These are phyloP conservation scores for Anguilla anguilla DNA, from an alignment of 2,797 vertebrate genomes.

Conservation along the genomic window DNA sequence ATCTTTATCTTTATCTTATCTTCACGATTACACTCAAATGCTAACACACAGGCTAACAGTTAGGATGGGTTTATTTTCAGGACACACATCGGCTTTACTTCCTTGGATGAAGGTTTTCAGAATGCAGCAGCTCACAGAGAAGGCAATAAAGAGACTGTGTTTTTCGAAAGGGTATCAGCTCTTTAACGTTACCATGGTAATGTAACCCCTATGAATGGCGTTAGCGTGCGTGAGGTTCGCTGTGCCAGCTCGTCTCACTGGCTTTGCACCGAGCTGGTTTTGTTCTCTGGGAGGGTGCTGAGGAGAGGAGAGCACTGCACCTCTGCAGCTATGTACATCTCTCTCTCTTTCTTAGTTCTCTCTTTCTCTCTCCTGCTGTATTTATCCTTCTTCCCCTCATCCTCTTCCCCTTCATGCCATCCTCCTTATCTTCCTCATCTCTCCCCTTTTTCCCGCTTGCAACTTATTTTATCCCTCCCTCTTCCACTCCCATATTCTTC, in stretches of 20 bases:
- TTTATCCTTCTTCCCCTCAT: too few relatives aligned
- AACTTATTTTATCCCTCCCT: too few relatives aligned
- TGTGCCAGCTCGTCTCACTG: conserved; percentile 1
- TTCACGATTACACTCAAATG: neutral
- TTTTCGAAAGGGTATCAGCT: conserved; percentile 2
- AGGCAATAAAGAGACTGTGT: conserved; percentile 4
- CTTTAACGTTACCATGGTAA: conserved; percentile 8
- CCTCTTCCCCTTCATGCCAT: too few relatives aligned
- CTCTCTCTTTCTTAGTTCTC: too few relatives aligned
- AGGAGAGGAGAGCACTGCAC: neutral
- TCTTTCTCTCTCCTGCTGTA: too few relatives aligned
- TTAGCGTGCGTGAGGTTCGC: neutral
- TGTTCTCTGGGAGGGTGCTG: neutral
- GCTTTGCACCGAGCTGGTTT: neutral
- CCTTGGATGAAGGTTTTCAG: neutral
- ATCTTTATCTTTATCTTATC: too few relatives aligned
- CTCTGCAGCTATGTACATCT: neutral
- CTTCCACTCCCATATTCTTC: too few relatives aligned
- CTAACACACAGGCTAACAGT: neutral
- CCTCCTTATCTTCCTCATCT: too few relatives aligned
- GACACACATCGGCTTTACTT: neutral
- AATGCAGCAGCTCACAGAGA: neutral
- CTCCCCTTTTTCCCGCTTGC: too few relatives aligned
- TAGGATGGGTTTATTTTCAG: neutral
- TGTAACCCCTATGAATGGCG: conserved; percentile 5